Conservation (phyloP, 2,113 vertebrate species). For the Siphamia tubifer region DNA sequence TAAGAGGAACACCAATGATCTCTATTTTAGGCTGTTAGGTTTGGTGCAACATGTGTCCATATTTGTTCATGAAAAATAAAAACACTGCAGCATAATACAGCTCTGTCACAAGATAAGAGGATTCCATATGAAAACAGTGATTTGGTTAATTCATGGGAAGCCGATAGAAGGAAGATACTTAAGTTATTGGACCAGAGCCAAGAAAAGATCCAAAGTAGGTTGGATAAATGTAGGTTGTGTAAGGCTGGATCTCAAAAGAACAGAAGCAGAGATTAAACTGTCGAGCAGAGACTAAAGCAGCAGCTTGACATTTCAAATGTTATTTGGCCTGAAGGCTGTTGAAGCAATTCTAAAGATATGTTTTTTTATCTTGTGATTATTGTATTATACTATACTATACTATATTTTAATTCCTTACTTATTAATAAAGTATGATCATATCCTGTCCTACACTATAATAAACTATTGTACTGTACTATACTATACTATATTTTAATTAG, state of each 20-base stretch:
- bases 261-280: neutral
- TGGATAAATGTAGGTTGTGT: constrained; percentile 29
- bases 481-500: too few relatives aligned
- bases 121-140: neutral
- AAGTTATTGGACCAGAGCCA: constrained; percentile 36
- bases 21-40: neutral
- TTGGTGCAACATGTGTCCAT: neutral
- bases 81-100: neutral
- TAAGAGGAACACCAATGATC: neutral
- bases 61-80: neutral
- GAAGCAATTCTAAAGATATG: neutral
- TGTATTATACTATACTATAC: too few relatives aligned
- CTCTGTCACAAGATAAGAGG: neutral
- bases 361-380: neutral
- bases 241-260: constrained; percentile 8
- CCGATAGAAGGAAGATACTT: neutral
- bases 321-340: neutral
- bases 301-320: neutral
- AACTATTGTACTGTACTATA: too few relatives aligned
- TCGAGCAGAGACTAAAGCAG: neutral
- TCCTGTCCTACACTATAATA: too few relatives aligned
- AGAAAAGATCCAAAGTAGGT: constrained; percentile 36
- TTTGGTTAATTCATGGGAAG: neutral
- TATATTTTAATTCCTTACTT: too few relatives aligned
- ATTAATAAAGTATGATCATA: too few relatives aligned